Conservation (phyloP, 2,113 vertebrate genomes). For the Craseonycteris thonglongyai region DNA sequence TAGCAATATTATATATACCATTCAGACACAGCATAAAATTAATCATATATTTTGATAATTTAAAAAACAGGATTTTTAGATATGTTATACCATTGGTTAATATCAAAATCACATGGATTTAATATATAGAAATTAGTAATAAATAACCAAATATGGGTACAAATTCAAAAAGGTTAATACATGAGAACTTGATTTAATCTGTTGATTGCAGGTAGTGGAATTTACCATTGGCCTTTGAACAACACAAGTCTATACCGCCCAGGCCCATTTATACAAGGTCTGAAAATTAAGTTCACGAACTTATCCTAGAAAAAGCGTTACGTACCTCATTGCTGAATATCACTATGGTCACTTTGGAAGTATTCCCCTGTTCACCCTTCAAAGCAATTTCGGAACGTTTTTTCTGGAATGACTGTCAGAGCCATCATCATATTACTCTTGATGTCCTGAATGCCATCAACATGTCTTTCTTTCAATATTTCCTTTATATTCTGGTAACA, state of each 20-base stretch:
- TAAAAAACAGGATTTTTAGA: not conserved
- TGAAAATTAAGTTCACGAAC: no score
- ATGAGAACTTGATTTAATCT: not conserved
- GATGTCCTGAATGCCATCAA: no score
- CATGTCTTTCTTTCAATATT: no score
- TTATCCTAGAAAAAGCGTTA: no score
- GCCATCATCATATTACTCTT: no score
- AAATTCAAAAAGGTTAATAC: not conserved
- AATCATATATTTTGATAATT: not conserved
- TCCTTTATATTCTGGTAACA: no score
- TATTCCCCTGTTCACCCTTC: no score
- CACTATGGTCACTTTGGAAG: no score
- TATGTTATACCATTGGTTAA: not conserved
- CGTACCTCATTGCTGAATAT: no score
- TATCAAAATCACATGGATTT: not conserved
- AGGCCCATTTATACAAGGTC: not conserved
- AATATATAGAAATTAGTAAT: not conserved
- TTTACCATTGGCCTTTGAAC: not conserved
- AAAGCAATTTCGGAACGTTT: no score
- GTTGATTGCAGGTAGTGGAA: not conserved
- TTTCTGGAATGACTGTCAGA: no score
- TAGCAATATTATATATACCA: not conserved
- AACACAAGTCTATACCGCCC: not conserved
- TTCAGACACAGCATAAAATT: not conserved
- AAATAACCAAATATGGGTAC: not conserved